Conservation (phyloP, 2,797 vertebrate genomes). For the Trematocara caparti region DNA sequence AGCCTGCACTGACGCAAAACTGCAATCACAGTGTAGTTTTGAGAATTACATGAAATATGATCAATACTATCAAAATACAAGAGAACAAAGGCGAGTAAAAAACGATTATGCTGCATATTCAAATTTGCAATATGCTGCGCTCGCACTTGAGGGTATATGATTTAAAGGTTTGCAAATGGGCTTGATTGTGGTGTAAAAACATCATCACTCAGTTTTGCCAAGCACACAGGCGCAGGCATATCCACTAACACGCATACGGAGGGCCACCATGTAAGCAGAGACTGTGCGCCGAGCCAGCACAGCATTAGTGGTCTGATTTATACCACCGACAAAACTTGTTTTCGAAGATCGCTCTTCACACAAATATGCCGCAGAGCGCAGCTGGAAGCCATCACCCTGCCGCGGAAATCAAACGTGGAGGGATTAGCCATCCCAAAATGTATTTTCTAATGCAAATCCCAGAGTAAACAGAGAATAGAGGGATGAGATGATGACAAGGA, state of each 20-base stretch:
- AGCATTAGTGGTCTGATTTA: conserved; percentile 72
- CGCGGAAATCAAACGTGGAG: conserved; percentile 65
- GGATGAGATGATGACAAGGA: conserved; percentile 66
- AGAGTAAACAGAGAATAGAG: conserved; percentile 66
- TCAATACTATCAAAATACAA: conserved; percentile 45
- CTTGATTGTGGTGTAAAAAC: conserved; percentile 72
- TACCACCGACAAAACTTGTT: conserved; percentile 75
- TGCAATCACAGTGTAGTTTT: conserved; percentile 2
- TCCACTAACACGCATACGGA: conserved; percentile 44
- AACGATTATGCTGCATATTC: conserved; percentile 47
- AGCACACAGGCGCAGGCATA: conserved; percentile 49
- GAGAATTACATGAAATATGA: conserved; percentile 42
- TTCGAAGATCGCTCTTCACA: conserved; percentile 73
- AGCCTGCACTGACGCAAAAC: conserved; percentile 23
- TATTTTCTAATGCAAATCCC: conserved; percentile 76
- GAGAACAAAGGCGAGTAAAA: conserved; percentile 34
- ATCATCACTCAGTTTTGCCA: conserved; percentile 64
- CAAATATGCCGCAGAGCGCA: conserved; percentile 70
- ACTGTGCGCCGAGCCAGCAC: conserved; percentile 61
- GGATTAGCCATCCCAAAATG: conserved; percentile 73
- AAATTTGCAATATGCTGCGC: conserved; percentile 47
- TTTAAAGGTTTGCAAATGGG: conserved; percentile 72
- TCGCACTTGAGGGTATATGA: conserved; percentile 56
- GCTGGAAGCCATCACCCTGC: conserved; percentile 76
- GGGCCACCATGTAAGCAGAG: conserved; percentile 72